These are phyloP conservation scores for Lasius platythorax DNA, from an alignment of 2,888 invertebrate species.

Conservation along the genomic window DNA sequence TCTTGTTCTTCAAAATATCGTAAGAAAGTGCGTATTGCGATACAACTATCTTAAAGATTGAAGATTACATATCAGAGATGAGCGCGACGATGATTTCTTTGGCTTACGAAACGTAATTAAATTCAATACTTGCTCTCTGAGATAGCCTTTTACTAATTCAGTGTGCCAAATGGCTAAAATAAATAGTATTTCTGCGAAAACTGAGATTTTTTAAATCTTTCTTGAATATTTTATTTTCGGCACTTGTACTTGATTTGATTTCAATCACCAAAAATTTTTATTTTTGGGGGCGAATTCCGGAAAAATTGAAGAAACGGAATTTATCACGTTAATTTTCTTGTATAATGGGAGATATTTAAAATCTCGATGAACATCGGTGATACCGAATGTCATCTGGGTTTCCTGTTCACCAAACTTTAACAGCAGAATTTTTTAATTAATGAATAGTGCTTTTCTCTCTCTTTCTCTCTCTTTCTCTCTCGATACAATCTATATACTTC, in stretches of 20 bases:
- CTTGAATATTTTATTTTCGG: neutral
- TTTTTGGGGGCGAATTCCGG: neutral
- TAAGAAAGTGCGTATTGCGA: too few species aligned
- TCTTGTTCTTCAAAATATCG: too few species aligned
- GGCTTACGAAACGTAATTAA: neutral
- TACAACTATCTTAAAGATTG: neutral
- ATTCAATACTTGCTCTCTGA: neutral
- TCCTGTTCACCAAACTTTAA: neutral
- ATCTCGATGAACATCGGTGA: neutral
- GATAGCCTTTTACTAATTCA: neutral
- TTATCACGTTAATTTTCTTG: neutral
- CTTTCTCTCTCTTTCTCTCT: neutral
- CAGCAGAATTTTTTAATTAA: neutral
- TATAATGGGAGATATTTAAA: neutral
- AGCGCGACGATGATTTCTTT: neutral
- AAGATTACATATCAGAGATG: neutral
- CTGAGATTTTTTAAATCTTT: neutral
- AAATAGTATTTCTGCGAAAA: neutral
- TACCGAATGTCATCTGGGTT: neutral
- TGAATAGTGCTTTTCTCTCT: too few species aligned
- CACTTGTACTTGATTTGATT: neutral
- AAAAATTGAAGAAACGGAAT: neutral
- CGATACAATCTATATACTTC: slow-evolving; percentile 21
- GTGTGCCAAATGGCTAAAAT: slow-evolving; percentile 4
- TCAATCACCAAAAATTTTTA: neutral